Evolutionary conservation across 1,140 invertebrate species (phyloP).

Genomic region (Ooceraea biroi): DNA sequence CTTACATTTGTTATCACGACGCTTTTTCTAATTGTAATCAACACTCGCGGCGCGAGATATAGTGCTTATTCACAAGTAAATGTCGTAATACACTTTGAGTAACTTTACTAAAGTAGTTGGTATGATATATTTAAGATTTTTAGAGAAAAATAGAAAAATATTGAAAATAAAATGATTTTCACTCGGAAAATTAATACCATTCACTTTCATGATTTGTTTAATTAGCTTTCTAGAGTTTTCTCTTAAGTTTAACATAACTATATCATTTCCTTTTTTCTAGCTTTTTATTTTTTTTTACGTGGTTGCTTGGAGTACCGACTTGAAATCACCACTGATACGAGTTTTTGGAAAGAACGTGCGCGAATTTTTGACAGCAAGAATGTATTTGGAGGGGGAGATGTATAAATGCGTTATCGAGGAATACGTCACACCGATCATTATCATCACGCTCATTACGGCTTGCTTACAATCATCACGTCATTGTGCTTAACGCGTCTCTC

Average conservation of each 20-base stretch:
- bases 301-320: constrained; percentile 21
- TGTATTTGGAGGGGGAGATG: background rate
- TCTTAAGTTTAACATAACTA: background rate
- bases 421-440: constrained; percentile 60
- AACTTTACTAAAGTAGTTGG: too few species aligned
- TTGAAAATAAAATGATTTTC: background rate
- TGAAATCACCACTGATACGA: constrained; percentile 21
- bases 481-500: constrained; percentile 55
- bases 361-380: background rate
- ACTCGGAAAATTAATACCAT: background rate
- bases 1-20: background rate
- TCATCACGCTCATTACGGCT: constrained; percentile 58
- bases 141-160: background rate
- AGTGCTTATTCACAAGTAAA: background rate
- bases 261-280: constrained; percentile 7
- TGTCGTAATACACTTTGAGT: too few species aligned
- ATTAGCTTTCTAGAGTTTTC: background rate
- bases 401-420: constrained; percentile 25
- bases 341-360: background rate
- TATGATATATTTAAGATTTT: background rate
- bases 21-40: constrained; percentile 15
- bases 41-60: background rate
- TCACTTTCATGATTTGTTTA: background rate
- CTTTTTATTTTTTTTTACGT: background rate
- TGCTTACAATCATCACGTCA: constrained; percentile 54